These are phyloP conservation scores for Oxygymnocypris stewartii DNA, from an alignment of 2,113 vertebrate species.

Conservation along the genomic window DNA sequence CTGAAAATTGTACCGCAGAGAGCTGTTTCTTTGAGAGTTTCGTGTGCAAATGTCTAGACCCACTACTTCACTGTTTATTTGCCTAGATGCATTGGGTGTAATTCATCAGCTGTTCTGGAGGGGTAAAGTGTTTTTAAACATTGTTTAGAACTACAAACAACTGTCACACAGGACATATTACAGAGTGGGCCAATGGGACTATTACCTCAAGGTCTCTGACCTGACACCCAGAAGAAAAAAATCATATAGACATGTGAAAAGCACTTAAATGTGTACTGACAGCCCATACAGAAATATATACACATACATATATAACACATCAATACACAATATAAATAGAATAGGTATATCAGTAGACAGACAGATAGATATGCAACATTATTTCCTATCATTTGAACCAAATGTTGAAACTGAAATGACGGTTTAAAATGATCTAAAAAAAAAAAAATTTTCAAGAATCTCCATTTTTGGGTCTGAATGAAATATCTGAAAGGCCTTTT, in stretches of 20 bases:
- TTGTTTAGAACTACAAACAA: neutral
- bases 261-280: neutral
- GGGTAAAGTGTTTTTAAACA: slow-evolving; percentile 1
- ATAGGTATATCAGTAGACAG: no score
- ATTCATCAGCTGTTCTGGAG: neutral
- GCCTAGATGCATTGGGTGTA: neutral
- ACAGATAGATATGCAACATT: neutral
- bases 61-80: neutral
- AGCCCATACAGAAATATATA: neutral
- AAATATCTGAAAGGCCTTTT: neutral
- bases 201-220: neutral
- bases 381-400: neutral
- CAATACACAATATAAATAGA: no score
- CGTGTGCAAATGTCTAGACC: slow-evolving; percentile 1
- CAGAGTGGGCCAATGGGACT: neutral
- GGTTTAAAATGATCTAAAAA: neutral
- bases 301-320: no score
- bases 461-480: neutral
- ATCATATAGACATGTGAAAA: neutral
- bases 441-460: no score
- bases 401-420: neutral
- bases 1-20: neutral
- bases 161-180: neutral
- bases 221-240: neutral
- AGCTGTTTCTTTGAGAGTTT: neutral